Evolutionary conservation across 2,888 invertebrate genomes (phyloP).

Genomic region (Chymomyza amoena): DNA sequence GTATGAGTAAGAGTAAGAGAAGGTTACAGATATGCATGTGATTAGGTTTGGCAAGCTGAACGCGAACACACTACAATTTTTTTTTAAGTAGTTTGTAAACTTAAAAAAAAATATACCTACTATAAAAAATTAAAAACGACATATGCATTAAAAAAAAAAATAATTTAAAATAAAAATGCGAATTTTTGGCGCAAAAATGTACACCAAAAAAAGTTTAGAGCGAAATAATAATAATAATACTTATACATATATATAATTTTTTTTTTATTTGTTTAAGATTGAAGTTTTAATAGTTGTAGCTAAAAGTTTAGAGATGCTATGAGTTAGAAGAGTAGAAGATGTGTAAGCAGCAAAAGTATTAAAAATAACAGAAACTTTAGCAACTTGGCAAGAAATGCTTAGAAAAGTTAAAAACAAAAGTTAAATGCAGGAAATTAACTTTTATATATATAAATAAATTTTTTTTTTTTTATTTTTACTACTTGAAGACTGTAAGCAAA

Average conservation of each 20-base stretch:
- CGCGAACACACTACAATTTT: constrained; percentile 33
- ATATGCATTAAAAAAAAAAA: constrained; percentile 37
- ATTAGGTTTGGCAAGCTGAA: constrained; percentile 58
- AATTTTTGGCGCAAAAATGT: constrained; percentile 13
- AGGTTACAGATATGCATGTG: constrained; percentile 55
- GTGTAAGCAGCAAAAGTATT: not conserved
- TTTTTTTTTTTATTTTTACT: constrained; percentile 33
- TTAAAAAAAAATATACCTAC: constrained; percentile 6
- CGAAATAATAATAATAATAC: not conserved
- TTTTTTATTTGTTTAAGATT: constrained; percentile 19
- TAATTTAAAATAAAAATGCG: constrained; percentile 10
- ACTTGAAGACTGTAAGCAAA: constrained; percentile 71
- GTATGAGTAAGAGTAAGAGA: constrained; percentile 29
- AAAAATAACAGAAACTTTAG: constrained; percentile 4
- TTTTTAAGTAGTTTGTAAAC: constrained; percentile 26
- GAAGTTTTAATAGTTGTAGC: constrained; percentile 38
- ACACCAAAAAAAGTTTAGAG: not conserved
- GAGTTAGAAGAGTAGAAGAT: constrained; percentile 13
- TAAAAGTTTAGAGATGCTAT: constrained; percentile 66
- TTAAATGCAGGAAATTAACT: constrained; percentile 18
- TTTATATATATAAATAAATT: constrained; percentile 27
- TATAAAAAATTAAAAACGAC: constrained; percentile 16
- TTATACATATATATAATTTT: not conserved
- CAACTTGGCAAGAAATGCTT: constrained; percentile 4
- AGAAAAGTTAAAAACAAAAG: constrained; percentile 13